Evolutionary conservation across 2,113 vertebrate genomes (phyloP).

Genomic region (Dolichallabes microphthalmus): DNA sequence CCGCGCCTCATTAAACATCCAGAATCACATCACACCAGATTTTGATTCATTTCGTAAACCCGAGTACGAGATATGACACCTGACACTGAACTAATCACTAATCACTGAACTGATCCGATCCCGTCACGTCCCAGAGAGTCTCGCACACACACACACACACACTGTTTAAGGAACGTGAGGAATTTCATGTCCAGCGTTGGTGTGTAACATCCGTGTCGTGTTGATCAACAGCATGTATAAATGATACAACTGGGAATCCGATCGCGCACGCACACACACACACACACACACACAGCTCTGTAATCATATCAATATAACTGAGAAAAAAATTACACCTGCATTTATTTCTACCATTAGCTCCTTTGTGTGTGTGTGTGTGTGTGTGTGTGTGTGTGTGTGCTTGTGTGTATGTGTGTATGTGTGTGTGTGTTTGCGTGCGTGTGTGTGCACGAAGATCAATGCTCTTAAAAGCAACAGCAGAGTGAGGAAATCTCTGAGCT

Average conservation of each 20-base stretch:
- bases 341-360: too few species aligned
- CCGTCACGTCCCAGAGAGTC: background rate
- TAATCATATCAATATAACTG: too few species aligned
- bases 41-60: background rate
- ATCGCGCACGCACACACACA: background rate
- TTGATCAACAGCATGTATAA: background rate
- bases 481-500: background rate
- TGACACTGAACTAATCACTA: background rate
- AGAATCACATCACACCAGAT: background rate
- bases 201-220: background rate
- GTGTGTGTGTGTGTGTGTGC: too few species aligned
- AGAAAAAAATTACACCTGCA: too few species aligned
- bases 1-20: background rate
- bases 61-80: background rate
- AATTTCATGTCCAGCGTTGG: background rate
- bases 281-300: too few species aligned
- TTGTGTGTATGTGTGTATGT: background rate
- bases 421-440: background rate
- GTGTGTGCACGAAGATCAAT: background rate
- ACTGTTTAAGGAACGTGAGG: background rate
- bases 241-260: background rate
- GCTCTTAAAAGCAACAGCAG: background rate
- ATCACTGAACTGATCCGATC: background rate
- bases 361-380: background rate
- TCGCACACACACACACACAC: background rate